A percentile compares a stretch with the other conserved stretches of the same genome.
phyloP scores from a whole-genome alignment of 2,888 invertebrate genomes.

The Netelia virgata region DNA sequence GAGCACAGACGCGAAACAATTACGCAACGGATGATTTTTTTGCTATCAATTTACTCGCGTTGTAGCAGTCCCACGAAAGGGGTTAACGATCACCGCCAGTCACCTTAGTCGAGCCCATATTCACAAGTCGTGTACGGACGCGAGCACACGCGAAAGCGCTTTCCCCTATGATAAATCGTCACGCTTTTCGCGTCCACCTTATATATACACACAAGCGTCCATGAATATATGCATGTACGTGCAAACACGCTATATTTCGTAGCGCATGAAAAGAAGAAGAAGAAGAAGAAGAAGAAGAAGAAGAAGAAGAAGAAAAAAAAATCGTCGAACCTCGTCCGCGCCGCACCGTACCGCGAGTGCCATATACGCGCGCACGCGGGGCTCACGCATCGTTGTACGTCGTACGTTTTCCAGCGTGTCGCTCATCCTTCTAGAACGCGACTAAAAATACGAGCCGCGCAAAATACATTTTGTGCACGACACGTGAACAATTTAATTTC shows the following conservation, averaged over 20 bases:
- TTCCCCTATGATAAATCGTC: constrained; percentile 82
- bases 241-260: constrained; percentile 39
- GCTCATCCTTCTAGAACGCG: neutral
- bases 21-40: constrained; percentile 40
- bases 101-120: constrained; percentile 43
- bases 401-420: constrained; percentile 22
- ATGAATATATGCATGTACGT: neutral
- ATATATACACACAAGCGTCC: constrained; percentile 12
- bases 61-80: constrained; percentile 31
- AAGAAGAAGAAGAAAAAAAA: constrained; percentile 21
- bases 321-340: constrained; percentile 60
- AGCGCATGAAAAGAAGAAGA: neutral
- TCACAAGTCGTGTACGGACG: constrained; percentile 35
- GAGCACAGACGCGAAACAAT: constrained; percentile 4
- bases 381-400: neutral
- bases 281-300: neutral
- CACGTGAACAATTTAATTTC: constrained; percentile 17
- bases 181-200: constrained; percentile 83
- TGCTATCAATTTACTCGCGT: constrained; percentile 25
- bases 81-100: constrained; percentile 49
- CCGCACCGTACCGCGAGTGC: constrained; percentile 36
- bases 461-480: constrained; percentile 4
- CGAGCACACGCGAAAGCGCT: constrained; percentile 76
- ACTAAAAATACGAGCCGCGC: neutral
- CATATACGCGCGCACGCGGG: constrained; percentile 5